Conservation (phyloP, 1,140 invertebrate species). For the Cotesia glomerata region DNA sequence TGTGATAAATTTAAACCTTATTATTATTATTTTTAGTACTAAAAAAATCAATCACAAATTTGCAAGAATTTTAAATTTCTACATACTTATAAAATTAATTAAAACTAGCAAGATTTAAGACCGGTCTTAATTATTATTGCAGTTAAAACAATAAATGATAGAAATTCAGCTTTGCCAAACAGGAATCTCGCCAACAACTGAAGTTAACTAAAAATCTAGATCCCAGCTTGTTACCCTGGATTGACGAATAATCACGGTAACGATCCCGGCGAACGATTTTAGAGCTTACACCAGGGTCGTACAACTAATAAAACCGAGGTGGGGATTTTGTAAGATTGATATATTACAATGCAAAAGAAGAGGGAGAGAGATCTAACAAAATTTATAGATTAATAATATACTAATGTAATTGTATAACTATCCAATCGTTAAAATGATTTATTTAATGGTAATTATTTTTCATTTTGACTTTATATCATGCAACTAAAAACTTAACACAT, state of each 20-base stretch:
- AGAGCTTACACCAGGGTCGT: slow-evolving; percentile 45
- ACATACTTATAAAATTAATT: not conserved
- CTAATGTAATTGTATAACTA: too few relatives aligned
- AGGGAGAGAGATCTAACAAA: too few relatives aligned
- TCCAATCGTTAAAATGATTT: too few relatives aligned
- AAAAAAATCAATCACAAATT: too few relatives aligned
- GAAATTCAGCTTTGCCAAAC: slow-evolving; percentile 50
- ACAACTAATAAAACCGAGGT: slow-evolving; percentile 37
- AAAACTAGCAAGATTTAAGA: not conserved
- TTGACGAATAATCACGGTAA: slow-evolving; percentile 49
- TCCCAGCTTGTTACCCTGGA: slow-evolving; percentile 14
- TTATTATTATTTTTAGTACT: too few relatives aligned
- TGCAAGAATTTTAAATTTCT: too few relatives aligned
- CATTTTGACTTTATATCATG: too few relatives aligned
- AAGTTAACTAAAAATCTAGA: slow-evolving; percentile 31
- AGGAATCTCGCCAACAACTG: slow-evolving; percentile 53
- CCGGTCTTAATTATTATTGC: too few relatives aligned
- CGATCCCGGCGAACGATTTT: slow-evolving; percentile 51
- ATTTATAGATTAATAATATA: too few relatives aligned
- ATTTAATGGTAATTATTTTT: not conserved
- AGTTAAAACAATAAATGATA: not conserved
- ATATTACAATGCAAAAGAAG: not conserved
- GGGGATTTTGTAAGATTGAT: slow-evolving; percentile 12
- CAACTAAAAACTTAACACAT: too few relatives aligned
- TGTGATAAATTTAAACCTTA: not conserved